Conservation (phyloP, 1,140 invertebrate species). For the Ips nitidus region DNA sequence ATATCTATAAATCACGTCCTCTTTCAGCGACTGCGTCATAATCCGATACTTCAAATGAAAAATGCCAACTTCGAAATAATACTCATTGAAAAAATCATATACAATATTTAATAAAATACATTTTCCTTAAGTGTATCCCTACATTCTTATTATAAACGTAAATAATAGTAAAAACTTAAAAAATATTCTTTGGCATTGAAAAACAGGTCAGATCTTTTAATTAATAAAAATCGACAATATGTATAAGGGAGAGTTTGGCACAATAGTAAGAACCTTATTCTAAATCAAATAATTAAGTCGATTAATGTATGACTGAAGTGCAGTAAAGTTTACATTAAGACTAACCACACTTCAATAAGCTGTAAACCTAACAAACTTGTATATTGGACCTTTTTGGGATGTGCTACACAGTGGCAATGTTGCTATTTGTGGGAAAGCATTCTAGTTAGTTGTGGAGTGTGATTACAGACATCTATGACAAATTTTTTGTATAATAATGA, state of each 20-base stretch:
- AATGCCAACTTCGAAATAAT: no score
- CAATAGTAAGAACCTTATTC: neutral
- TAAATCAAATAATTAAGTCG: neutral
- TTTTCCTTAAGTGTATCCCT: no score
- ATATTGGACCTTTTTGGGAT: neutral
- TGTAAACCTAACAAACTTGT: neutral
- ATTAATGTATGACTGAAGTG: neutral
- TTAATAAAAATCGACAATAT: neutral
- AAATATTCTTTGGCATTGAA: constrained; percentile 21
- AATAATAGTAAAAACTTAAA: neutral
- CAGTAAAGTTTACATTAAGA: neutral
- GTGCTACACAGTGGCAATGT: neutral
- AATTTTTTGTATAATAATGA: no score
- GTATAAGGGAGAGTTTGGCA: constrained; percentile 13
- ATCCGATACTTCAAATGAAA: no score
- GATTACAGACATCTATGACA: no score
- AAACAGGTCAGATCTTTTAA: constrained; percentile 11
- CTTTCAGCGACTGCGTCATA: no score
- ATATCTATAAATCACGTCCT: no score
- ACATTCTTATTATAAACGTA: no score
- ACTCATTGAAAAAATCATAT: no score
- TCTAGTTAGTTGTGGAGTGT: neutral
- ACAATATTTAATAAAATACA: no score
- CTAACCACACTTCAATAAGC: neutral
- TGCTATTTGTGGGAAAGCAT: neutral